These are phyloP conservation scores for Sprattus sprattus DNA, from an alignment of 2,113 vertebrate species.

Conservation along the genomic window DNA sequence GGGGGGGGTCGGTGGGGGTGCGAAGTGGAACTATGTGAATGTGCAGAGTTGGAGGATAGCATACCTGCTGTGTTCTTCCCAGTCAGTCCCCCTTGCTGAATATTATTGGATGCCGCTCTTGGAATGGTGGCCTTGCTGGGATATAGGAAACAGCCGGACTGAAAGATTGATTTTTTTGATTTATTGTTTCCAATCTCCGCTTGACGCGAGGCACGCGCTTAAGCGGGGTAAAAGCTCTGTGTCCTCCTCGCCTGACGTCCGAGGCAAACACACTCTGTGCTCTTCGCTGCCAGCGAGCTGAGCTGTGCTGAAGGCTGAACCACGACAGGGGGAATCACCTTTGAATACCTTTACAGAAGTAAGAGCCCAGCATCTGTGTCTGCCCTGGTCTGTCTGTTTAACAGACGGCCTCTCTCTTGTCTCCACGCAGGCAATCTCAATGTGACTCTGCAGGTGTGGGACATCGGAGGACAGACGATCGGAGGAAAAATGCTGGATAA, in stretches of 20 bases:
- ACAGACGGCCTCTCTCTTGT: neutral
- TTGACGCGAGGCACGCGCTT: neutral
- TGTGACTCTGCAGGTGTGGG: conserved; percentile 97
- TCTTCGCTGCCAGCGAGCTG: neutral
- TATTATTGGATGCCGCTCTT: conserved; percentile 62
- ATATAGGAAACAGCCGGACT: conserved; percentile 37
- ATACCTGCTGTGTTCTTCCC: conserved; percentile 52
- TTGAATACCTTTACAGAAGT: neutral
- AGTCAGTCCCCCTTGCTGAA: conserved; percentile 49
- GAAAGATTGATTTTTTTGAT: conserved; percentile 60
- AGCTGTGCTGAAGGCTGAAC: neutral
- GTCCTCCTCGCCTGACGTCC: neutral
- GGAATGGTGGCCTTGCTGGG: conserved; percentile 52
- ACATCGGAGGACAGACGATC: conserved; percentile 96
- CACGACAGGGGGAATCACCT: neutral
- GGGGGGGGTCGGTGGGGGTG: neutral
- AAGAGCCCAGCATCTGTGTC: neutral
- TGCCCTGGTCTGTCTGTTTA: neutral
- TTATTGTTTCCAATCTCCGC: conserved; percentile 62
- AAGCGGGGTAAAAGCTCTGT: neutral
- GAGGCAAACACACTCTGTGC: neutral
- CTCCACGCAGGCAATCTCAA: conserved; percentile 86
- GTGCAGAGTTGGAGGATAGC: conserved; percentile 47
- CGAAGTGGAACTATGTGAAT: conserved; percentile 60
- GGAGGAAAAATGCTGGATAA: conserved; percentile 99